These are phyloP conservation scores for Ophion ventricosus DNA, from an alignment of 2,888 invertebrate genomes.

Conservation along the genomic window DNA sequence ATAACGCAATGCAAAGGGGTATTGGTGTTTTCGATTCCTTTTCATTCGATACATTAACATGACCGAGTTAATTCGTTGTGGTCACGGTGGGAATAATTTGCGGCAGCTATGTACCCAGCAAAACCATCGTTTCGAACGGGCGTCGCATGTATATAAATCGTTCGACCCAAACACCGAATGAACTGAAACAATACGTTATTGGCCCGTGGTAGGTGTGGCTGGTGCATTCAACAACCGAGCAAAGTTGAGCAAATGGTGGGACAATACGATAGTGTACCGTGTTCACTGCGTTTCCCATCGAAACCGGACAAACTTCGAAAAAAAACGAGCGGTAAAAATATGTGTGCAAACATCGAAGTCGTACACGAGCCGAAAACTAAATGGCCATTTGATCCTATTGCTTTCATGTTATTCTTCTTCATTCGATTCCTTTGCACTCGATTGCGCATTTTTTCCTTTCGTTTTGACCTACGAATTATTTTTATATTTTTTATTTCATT, in stretches of 20 bases:
- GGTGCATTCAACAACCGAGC: not conserved
- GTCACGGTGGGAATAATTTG: slow-evolving; percentile 30
- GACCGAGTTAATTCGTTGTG: slow-evolving; percentile 45
- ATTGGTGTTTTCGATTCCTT: slow-evolving; percentile 42
- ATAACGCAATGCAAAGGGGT: slow-evolving; percentile 1
- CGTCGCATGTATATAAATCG: slow-evolving; percentile 16
- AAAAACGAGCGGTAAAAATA: not conserved
- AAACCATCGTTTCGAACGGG: slow-evolving; percentile 22
- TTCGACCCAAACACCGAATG: slow-evolving; percentile 7
- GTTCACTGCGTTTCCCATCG: not conserved
- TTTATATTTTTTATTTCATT: too few species aligned
- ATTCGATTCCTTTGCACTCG: too few species aligned
- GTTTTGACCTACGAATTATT: too few species aligned
- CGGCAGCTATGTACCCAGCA: not conserved
- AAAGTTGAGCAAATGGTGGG: slow-evolving; percentile 11
- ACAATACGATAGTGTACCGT: slow-evolving; percentile 2
- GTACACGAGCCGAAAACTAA: too few species aligned
- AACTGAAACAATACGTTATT: slow-evolving; percentile 12
- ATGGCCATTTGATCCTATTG: too few species aligned
- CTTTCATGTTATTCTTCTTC: too few species aligned
- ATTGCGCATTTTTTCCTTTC: too few species aligned
- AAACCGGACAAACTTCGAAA: not conserved
- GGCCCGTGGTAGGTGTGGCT: not conserved
- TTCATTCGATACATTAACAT: slow-evolving; percentile 49
- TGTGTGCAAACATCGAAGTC: too few species aligned